phyloP scores from a whole-genome alignment of 2,888 invertebrate genomes.

The Anthrax anthrax region DNA sequence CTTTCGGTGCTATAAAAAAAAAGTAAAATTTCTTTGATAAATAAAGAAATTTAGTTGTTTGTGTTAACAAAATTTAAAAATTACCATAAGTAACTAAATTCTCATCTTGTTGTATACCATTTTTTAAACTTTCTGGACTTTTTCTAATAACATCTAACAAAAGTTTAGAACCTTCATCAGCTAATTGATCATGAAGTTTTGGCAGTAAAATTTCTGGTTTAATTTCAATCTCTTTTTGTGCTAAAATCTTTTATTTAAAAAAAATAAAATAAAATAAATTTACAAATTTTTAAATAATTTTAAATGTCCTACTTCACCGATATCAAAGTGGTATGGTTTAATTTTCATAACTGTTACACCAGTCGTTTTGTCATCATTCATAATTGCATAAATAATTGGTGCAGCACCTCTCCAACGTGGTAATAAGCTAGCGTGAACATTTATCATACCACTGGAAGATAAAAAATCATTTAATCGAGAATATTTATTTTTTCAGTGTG shows the following conservation, averaged over 20 bases:
- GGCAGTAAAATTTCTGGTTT: slow-evolving; percentile 45
- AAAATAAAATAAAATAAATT: background rate
- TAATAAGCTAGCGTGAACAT: slow-evolving; percentile 83
- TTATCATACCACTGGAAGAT: slow-evolving; percentile 64
- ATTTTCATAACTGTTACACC: slow-evolving; percentile 84
- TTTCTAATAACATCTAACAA: slow-evolving; percentile 46
- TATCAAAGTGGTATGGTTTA: slow-evolving; percentile 64
- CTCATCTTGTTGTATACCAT: slow-evolving; percentile 45
- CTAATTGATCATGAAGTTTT: slow-evolving; percentile 48
- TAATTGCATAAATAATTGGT: slow-evolving; percentile 72
- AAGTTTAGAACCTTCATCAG: slow-evolving; percentile 52
- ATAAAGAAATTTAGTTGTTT: too few relatives aligned
- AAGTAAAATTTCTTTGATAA: background rate
- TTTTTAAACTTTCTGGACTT: slow-evolving; percentile 43
- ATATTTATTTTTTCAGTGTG: background rate
- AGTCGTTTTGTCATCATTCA: slow-evolving; percentile 65
- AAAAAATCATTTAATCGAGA: background rate
- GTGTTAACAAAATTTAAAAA: too few relatives aligned
- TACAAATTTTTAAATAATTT: background rate
- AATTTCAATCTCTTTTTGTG: slow-evolving; percentile 43
- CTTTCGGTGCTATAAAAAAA: slow-evolving; percentile 54
- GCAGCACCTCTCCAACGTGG: slow-evolving; percentile 91
- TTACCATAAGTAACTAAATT: slow-evolving; percentile 56
- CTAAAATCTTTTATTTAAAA: slow-evolving; percentile 21
- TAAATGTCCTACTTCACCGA: slow-evolving; percentile 41